phyloP scores from a whole-genome alignment of 2,888 invertebrate species.

The Rhamphomyia laevipes region DNA sequence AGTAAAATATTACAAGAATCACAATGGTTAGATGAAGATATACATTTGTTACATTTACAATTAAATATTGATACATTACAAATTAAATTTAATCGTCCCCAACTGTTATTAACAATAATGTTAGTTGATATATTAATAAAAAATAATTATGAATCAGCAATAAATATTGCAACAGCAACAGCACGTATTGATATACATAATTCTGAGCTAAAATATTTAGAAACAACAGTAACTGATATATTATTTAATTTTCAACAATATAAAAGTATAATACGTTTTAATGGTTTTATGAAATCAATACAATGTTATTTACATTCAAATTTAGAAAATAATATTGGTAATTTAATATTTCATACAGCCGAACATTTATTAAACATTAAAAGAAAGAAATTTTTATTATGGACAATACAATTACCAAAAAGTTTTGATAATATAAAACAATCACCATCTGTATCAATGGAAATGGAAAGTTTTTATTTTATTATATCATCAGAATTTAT shows the following conservation, averaged over 20 bases:
- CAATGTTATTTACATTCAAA: background rate
- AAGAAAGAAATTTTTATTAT: no score
- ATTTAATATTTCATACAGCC: background rate
- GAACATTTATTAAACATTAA: no score
- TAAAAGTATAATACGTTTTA: background rate
- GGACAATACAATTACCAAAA: background rate
- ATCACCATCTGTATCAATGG: constrained; percentile 41
- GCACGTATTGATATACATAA: background rate
- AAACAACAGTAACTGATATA: no score
- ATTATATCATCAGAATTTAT: no score
- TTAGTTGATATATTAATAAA: no score
- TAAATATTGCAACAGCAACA: background rate
- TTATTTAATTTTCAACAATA: no score
- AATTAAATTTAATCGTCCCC: no score
- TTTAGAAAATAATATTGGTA: background rate
- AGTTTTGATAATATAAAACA: constrained; percentile 20
- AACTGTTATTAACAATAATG: no score
- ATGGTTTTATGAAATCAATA: background rate
- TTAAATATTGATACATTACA: no score
- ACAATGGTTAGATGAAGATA: constrained; percentile 25
- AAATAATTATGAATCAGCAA: background rate
- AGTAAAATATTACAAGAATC: constrained; percentile 24
- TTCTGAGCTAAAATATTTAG: background rate
- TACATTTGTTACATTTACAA: no score
- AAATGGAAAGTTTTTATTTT: constrained; percentile 34